Evolutionary conservation across 2,888 invertebrate species (phyloP).

Genomic region (Dromius quadrimaculatus): DNA sequence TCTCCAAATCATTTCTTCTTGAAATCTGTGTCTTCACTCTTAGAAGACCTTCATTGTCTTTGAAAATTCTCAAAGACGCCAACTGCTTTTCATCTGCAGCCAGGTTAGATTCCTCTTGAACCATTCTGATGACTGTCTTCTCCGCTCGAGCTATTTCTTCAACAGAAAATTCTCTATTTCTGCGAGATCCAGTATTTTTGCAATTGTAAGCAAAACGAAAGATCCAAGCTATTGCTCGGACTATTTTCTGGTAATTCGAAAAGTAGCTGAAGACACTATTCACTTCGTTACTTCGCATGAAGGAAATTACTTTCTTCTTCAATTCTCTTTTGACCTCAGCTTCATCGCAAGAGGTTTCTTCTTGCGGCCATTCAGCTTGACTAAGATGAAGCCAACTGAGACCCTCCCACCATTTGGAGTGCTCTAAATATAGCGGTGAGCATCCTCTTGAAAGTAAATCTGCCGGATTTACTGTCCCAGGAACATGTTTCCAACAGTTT

Average conservation of each 20-base stretch:
- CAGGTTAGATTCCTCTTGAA: background rate
- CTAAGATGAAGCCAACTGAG: no score
- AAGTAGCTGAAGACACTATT: background rate
- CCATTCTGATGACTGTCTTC: background rate
- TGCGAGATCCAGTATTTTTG: background rate
- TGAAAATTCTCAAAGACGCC: conserved; percentile 1
- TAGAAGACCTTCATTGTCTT: background rate
- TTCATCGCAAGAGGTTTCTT: background rate
- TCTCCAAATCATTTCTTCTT: background rate
- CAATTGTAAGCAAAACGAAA: background rate
- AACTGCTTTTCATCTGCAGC: conserved; percentile 6
- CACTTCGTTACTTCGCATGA: background rate
- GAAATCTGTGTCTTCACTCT: background rate
- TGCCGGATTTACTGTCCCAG: no score
- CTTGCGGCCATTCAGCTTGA: no score
- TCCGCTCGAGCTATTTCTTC: background rate
- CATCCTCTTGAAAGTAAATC: no score
- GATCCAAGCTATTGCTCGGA: background rate
- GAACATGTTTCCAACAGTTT: no score
- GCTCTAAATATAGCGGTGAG: no score
- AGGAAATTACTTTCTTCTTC: background rate
- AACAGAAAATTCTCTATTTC: background rate
- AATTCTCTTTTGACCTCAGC: background rate
- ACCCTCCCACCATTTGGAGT: no score
- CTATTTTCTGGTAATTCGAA: background rate